These are phyloP conservation scores for Petromus typicus DNA, from an alignment of 2,113 vertebrate genomes.

Conservation along the genomic window DNA sequence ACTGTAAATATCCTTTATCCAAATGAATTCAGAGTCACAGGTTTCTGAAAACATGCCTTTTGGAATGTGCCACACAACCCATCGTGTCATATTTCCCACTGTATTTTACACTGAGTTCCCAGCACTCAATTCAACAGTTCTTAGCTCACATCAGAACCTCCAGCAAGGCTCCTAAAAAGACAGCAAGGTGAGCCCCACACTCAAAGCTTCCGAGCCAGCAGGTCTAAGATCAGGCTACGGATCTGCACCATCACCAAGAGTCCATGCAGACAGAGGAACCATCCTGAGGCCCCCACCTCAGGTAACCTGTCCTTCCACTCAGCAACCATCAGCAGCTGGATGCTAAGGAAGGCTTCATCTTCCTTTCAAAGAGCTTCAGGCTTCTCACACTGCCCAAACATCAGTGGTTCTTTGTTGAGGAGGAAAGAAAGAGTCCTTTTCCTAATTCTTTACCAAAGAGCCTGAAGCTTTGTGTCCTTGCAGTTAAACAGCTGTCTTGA, in stretches of 20 bases:
- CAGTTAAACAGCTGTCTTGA: background rate
- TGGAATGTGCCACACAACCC: too few species aligned
- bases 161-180: background rate
- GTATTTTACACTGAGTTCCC: background rate
- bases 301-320: background rate
- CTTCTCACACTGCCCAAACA: background rate
- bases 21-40: background rate
- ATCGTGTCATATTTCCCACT: fast-evolving
- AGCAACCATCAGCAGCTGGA: background rate
- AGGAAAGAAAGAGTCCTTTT: too few species aligned
- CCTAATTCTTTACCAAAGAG: constrained; percentile 23
- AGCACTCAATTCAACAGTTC: background rate
- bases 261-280: background rate
- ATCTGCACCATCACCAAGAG: fast-evolving
- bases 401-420: background rate
- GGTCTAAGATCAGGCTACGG: background rate
- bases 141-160: background rate
- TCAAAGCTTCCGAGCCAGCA: background rate
- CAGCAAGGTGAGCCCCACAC: background rate
- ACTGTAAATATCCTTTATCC: background rate
- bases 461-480: background rate
- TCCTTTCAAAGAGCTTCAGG: background rate
- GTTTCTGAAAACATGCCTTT: background rate
- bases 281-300: background rate
- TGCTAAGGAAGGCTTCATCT: background rate